Conservation (phyloP, 2,888 invertebrate species). For the Lithosia quadra region DNA sequence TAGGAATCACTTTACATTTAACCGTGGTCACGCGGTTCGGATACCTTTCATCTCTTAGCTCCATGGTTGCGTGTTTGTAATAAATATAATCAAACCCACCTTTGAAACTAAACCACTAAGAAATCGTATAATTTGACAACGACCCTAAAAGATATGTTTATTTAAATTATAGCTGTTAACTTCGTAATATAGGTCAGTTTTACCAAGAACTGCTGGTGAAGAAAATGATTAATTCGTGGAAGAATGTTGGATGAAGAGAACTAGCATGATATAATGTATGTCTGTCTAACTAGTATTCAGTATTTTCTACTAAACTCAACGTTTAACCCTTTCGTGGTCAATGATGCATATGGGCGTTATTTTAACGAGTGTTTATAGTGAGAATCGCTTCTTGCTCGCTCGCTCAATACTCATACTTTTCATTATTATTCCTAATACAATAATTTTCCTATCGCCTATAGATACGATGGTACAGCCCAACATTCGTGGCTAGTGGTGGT, state of each 20-base stretch:
- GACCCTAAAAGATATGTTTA: constrained; percentile 27
- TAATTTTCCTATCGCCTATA: no score
- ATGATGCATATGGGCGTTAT: no score
- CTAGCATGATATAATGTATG: not conserved
- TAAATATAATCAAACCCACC: constrained; percentile 45
- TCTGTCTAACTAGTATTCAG: not conserved
- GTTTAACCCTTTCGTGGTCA: fast-evolving
- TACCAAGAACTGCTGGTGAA: constrained; percentile 17
- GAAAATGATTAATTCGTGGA: not conserved
- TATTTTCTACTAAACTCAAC: not conserved
- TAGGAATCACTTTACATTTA: not conserved
- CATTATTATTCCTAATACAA: no score
- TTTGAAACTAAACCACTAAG: constrained; percentile 26
- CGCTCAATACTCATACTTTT: no score
- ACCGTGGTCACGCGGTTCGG: constrained; percentile 31
- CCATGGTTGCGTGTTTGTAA: constrained; percentile 43
- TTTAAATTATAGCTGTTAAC: constrained; percentile 34
- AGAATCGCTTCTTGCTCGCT: no score
- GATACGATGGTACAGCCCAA: no score
- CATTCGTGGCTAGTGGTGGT: no score
- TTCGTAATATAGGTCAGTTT: constrained; percentile 22
- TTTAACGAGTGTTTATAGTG: no score
- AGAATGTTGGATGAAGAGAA: not conserved
- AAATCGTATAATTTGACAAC: constrained; percentile 43
- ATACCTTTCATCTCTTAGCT: constrained; percentile 39